Base-by-base conservation (phyloP, 2,888 invertebrate species). In the Prosopocoilus inquinatus region DNA sequence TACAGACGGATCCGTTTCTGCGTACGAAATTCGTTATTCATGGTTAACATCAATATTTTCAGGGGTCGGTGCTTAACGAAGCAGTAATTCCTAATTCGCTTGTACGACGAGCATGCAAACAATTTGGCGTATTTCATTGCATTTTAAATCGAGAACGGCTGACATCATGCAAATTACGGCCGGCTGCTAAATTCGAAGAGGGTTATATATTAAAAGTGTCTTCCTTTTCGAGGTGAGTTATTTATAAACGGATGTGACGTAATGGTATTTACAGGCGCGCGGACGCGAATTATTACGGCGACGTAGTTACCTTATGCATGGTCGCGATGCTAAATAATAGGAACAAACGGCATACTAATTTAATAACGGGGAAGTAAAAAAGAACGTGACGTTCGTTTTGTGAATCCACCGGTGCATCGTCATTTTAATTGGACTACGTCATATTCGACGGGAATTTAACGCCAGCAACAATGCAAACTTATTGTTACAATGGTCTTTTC, bases 241-340 rank as follows among this genome's bases (percentile, higher is more conserved):
- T 53, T 53, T 53, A 48, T 48, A 48, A 53, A 53, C 43, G 53
- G 48, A 53, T 53, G 34, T 48, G 53, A 53, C 53, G 48, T 48
- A 53, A 53, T 39, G 43, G 47, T 48, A 47, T 53, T 53, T 53
- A 53, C 45, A 53, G 34, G 48, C 39, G 41, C 32, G 43, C 43
- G 53, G 48, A 53, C 48, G 47, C 41, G 47, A 53, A 48, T 53
- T 53, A 53, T 47, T 53, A 48, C 43, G 43, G 32, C 45, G 51
- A 51, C 20, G 20, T 28, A 28, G 20, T 5, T 28, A 28, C 20
- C 20, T 28, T 28, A 28, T 28, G 20, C 5, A 28, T 28, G 20
- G 20, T 28, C 20, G 20, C 20, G 20, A 28, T 28, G 20, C 20
- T 28, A 28, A 28, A 28, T 28, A 28, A 5, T 28, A 28, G 20